Evolutionary conservation across 1,140 invertebrate genomes (phyloP).

Genomic region (Mycetomoellerius zeteki): DNA sequence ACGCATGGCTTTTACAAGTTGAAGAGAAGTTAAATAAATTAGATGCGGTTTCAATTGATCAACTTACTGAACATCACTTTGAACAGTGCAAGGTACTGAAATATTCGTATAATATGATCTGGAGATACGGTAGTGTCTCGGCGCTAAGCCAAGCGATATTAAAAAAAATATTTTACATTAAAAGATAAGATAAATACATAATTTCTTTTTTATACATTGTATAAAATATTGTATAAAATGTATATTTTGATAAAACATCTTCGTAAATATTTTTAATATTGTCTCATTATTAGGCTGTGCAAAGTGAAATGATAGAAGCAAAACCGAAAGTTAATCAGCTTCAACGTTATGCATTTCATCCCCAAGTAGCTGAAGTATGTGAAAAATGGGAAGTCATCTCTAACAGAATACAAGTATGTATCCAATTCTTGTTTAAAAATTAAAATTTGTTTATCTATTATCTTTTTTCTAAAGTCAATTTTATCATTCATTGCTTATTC

Average conservation of each 20-base stretch:
- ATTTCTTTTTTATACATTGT: not conserved
- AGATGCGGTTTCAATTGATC: constrained; percentile 79
- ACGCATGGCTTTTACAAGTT: constrained; percentile 86
- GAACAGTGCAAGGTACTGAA: constrained; percentile 85
- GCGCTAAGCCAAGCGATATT: no score
- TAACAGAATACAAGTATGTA: constrained; percentile 83
- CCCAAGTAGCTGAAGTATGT: constrained; percentile 84
- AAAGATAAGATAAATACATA: constrained; percentile 10
- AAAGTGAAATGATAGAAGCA: constrained; percentile 84
- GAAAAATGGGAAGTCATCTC: constrained; percentile 84
- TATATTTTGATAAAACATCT: constrained; percentile 20
- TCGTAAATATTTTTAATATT: constrained; percentile 40
- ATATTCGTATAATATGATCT: constrained; percentile 11
- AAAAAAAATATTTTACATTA: constrained; percentile 32
- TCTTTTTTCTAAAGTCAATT: constrained; percentile 65
- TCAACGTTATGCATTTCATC: constrained; percentile 83
- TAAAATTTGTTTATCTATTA: constrained; percentile 45
- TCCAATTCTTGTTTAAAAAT: constrained; percentile 34
- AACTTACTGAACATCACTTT: constrained; percentile 85
- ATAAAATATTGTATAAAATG: no score
- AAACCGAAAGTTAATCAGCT: constrained; percentile 84
- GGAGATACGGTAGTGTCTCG: no score
- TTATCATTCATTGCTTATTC: constrained; percentile 79
- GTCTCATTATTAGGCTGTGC: constrained; percentile 78
- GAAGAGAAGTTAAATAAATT: constrained; percentile 85